Conservation (phyloP, 1,140 invertebrate species). For the Caerostris darwini region DNA sequence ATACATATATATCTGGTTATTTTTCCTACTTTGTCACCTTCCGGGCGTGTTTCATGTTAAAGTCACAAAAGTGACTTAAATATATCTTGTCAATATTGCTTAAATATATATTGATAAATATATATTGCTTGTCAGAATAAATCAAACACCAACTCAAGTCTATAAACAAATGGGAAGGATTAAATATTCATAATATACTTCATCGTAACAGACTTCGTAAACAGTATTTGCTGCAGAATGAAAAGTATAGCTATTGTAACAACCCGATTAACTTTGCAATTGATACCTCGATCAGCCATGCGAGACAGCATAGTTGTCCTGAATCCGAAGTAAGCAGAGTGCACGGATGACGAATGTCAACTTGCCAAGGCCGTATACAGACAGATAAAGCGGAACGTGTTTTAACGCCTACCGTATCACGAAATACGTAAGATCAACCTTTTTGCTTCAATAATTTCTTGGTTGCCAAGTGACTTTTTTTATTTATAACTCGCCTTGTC, state of each 20-base stretch:
- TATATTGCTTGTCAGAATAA: not conserved
- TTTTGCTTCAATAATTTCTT: constrained; percentile 74
- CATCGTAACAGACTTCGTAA: not conserved
- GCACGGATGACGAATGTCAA: constrained; percentile 54
- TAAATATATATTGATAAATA: no score
- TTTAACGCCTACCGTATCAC: constrained; percentile 75
- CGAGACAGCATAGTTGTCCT: not conserved
- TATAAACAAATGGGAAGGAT: not conserved
- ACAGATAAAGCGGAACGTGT: constrained; percentile 63
- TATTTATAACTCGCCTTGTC: constrained; percentile 28
- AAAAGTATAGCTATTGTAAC: not conserved
- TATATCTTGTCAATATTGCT: no score
- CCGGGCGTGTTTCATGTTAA: not conserved
- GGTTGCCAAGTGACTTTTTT: not conserved
- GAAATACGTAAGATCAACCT: constrained; percentile 59
- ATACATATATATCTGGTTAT: not conserved
- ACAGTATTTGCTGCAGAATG: not conserved
- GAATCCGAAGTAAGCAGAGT: constrained; percentile 55
- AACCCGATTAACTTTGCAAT: constrained; percentile 37
- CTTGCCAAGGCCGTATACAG: constrained; percentile 60
- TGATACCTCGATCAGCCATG: constrained; percentile 15
- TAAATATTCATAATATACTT: not conserved
- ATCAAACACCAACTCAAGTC: constrained; percentile 17
- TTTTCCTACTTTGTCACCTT: not conserved
- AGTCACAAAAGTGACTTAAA: constrained; percentile 5